Evolutionary conservation across 1,140 invertebrate species (phyloP).

Genomic region (Cotesia vestalis): DNA sequence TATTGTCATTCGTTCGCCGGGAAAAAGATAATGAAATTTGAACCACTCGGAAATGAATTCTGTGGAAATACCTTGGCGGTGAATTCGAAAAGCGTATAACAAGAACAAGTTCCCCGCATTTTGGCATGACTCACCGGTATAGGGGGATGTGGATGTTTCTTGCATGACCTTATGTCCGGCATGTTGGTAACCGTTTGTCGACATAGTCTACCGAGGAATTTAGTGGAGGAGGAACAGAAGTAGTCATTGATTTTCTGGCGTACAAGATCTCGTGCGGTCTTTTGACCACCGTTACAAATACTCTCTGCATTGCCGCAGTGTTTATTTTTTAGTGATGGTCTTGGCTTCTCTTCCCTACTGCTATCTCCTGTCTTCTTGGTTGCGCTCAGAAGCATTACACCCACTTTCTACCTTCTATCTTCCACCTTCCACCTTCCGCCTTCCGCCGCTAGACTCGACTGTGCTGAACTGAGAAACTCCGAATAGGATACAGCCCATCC

Average conservation of each 20-base stretch:
- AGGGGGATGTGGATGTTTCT: neutral
- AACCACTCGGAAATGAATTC: neutral
- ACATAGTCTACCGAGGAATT: conserved; percentile 1
- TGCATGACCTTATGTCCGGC: conserved; percentile 19
- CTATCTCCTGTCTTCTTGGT: too few relatives aligned
- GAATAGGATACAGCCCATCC: neutral
- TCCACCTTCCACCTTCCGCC: neutral
- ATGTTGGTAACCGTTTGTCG: conserved; percentile 2
- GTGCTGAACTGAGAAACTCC: neutral
- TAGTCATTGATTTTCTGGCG: conserved; percentile 7
- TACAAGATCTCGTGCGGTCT: neutral
- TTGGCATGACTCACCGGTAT: conserved; percentile 3
- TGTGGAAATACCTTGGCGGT: neutral
- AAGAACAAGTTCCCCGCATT: neutral
- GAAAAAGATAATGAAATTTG: neutral
- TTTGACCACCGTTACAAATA: conserved; percentile 14
- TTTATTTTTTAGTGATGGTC: conserved; percentile 10
- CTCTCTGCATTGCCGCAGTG: neutral
- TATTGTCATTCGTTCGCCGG: too few relatives aligned
- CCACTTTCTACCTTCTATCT: too few relatives aligned
- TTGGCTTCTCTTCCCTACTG: neutral
- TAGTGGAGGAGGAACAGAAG: neutral
- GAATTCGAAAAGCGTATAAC: conserved; percentile 6
- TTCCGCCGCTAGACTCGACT: neutral
- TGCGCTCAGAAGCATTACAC: neutral